Base-by-base conservation (phyloP, 2,797 vertebrate species). In the Melanotaenia pygmaea region DNA sequence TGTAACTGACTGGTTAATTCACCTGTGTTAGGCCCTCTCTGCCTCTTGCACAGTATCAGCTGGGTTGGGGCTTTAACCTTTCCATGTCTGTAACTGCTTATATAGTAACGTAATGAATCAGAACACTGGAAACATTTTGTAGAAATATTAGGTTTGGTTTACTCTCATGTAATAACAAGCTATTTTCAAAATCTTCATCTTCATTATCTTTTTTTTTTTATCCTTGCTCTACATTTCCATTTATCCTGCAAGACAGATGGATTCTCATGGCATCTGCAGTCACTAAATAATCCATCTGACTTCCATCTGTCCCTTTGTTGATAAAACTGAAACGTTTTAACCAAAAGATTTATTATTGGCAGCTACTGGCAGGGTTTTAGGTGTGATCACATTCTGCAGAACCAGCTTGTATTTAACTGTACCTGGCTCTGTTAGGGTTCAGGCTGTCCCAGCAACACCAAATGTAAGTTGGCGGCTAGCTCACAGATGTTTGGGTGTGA, bases 281-380 rank as follows among this genome's bases (percentile, higher is more conserved):
- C 61, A 63, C 8, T 28, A 63, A 47, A 47, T 28, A 63, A 28
- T 63, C 61, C 10, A 32, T 50, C 61, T 63, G 24, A 13, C 24
- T 43, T 61, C 59, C n/a, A 38, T 40, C 38, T 40, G 38, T 14
- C 38, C 38, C 38, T 40, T 40, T 40, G 38, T 40, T 40, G 14
- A 35, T 26, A 20, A 62, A 62, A 43, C 22, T 10, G 7, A 16
- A 28, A 62, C 18, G 14, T 62, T 62, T 62, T 24, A 38, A 43
- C 38, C 38, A 20, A 43, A 24, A 26, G 26, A 40, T 13, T 26
- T 28, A 13, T 13, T 16, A 12, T 40, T 37, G 22, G 5, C 22
- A 40, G 35, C 5, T 43, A 26, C 24, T 26, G 5, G 14, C 37
- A 32, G 40, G 18, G 20, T 63, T 30, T 63, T 32, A 32, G 61